Percentiles rank a stretch among this genome's conserved stretches.
phyloP scores from a whole-genome alignment of 2,113 vertebrate species.

The Raja brachyura region DNA sequence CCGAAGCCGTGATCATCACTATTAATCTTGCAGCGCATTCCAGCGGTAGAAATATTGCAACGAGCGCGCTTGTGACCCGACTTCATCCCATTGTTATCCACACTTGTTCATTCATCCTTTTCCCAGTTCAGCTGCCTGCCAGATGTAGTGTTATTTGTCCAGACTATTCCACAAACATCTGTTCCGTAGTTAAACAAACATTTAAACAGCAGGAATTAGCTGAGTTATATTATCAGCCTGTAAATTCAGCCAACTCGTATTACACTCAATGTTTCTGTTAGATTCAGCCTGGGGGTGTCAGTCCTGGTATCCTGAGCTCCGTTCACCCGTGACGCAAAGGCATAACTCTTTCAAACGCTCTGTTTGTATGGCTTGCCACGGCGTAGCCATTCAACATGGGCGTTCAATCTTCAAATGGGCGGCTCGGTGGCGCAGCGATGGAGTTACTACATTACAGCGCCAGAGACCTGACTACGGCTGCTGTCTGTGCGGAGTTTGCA shows the following conservation, averaged over 20 bases:
- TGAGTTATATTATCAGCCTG: slow-evolving; percentile 7
- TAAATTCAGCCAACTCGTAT: neutral
- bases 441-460: too few relatives aligned
- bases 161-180: slow-evolving; percentile 27
- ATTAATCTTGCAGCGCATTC: neutral
- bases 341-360: neutral
- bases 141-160: slow-evolving; percentile 23
- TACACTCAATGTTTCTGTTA: neutral
- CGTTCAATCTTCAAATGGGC: neutral
- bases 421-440: too few relatives aligned
- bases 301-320: neutral
- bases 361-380: neutral
- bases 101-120: slow-evolving; percentile 6
- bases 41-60: neutral
- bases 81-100: slow-evolving; percentile 7
- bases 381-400: neutral
- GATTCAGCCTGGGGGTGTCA: neutral
- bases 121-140: neutral
- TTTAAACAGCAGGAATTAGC: slow-evolving; percentile 4
- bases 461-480: too few relatives aligned
- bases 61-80: neutral
- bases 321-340: neutral
- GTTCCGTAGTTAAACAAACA: slow-evolving; percentile 15
- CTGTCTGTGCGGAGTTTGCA: too few relatives aligned
- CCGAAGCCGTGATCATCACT: neutral